These are phyloP conservation scores for Telmatochromis brichardi DNA, from an alignment of 2,113 vertebrate species.

Conservation along the genomic window DNA sequence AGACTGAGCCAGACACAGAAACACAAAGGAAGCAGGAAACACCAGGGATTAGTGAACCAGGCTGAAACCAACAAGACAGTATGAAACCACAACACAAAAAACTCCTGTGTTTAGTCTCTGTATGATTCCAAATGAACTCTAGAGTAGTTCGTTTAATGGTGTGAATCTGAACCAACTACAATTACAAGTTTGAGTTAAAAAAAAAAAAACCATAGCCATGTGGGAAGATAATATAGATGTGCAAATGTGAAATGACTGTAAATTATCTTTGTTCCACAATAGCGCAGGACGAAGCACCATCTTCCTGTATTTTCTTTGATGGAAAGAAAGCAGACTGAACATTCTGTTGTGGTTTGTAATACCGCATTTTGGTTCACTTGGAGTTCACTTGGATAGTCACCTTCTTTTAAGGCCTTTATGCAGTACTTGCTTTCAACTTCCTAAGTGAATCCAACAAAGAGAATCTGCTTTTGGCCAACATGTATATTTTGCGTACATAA, in stretches of 20 bases:
- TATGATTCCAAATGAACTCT: not conserved
- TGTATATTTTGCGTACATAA: not conserved
- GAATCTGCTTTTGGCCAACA: not conserved
- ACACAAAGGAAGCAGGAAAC: not conserved
- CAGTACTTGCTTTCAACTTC: not conserved
- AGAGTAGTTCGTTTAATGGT: not conserved
- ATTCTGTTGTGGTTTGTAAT: not conserved
- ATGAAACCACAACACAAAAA: not conserved
- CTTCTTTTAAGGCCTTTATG: not conserved
- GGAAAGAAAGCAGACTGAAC: not conserved
- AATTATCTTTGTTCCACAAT: not conserved
- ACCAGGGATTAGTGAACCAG: not conserved
- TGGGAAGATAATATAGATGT: not conserved
- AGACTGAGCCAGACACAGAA: not conserved
- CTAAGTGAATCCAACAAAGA: not conserved
- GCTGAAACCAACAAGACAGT: not conserved
- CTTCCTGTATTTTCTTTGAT: not conserved
- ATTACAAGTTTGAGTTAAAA: not conserved
- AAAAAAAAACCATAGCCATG: not conserved
- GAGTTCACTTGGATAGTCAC: not conserved
- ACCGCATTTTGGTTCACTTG: not conserved
- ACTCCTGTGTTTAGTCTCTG: not conserved
- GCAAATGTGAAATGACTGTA: not conserved
- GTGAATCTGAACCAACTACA: not conserved
- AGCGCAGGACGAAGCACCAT: not conserved